Base-by-base conservation (phyloP, 2,888 invertebrate species). In the Automeris io region DNA sequence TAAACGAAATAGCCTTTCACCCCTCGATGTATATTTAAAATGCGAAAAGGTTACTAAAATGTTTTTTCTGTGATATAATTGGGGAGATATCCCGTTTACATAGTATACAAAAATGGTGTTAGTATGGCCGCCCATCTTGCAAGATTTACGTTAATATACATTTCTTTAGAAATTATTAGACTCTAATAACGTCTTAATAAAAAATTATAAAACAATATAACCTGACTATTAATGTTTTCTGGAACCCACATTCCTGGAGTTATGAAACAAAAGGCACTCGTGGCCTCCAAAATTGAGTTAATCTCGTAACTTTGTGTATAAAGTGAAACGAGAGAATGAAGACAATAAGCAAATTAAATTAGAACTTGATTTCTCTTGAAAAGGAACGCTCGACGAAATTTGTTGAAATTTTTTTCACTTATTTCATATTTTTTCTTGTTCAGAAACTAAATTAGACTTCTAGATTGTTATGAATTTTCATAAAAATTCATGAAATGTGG, bases 251-350 rank as follows among this genome's bases (percentile, higher is more conserved):
- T 57, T 60, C 55, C 50, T 46, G 57, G 56, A 63, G 56, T 56
- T 45, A 51, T 44, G 52, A 59, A 37, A 57, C 67, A 68, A 61
- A 60, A 60, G 66, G 65, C 55, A 62, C 57, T 63, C 56, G 56
- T 55, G 56, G 59, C 57, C 60, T 53, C 55, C 57, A 62, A 72
- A 72, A 72, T 73, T 71, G 67, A 70, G 70, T 73, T 73, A 73
- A 71, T 71, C 63, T 72, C 54, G 56, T 57, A 63, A 66, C 63
- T 61, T 63, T 57, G 57, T 58, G 56, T 56, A 61, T 61, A 58
- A 61, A 60, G 59, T 62, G 69, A 55, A 62, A 61, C 59, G 52
- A 57, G 55, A 58, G 55, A 62, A 55, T 54, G 59, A 57, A 60
- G 56, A 61, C 61, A 57, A 64, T 59, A 55, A 64, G 57, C 52